Percentiles rank a stretch among this genome's conserved stretches.
phyloP scores from a whole-genome alignment of 2,888 invertebrate genomes.

The Bimastos eiseni region DNA sequence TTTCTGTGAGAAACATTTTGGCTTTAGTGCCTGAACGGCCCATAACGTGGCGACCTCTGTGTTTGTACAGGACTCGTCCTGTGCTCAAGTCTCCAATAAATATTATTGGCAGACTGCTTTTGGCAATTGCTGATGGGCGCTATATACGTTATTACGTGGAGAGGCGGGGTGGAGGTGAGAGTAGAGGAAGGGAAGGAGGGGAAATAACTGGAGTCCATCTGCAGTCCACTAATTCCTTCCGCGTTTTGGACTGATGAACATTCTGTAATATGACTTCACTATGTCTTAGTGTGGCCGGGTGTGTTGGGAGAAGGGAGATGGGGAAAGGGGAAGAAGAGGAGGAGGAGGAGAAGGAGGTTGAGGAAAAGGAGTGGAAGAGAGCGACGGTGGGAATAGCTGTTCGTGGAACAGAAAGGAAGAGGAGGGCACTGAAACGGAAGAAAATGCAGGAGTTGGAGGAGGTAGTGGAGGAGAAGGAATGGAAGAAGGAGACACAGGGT shows the following conservation, averaged over 20 bases:
- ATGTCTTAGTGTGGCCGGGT: neutral
- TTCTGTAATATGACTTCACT: neutral
- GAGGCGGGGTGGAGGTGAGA: neutral
- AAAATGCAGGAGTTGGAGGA: no score
- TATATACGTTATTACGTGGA: neutral
- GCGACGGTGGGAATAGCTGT: neutral
- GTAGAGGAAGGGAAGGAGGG: neutral
- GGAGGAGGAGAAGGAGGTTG: neutral
- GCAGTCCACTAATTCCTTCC: neutral
- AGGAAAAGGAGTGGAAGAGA: no score
- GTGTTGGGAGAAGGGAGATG: neutral
- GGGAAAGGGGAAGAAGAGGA: neutral
- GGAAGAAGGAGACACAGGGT: no score
- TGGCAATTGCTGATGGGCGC: slow-evolving; percentile 4
- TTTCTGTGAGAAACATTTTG: neutral
- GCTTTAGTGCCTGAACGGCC: neutral
- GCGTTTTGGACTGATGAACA: slow-evolving; percentile 5
- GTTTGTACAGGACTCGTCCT: neutral
- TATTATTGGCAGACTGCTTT: slow-evolving; percentile 1
- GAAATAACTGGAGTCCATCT: neutral
- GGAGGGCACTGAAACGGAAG: neutral
- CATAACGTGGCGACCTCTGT: neutral
- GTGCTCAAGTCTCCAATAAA: neutral
- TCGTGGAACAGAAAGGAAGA: neutral
- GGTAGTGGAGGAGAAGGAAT: no score